Conservation (phyloP, 2,888 invertebrate species). For the Ischnura elegans region DNA sequence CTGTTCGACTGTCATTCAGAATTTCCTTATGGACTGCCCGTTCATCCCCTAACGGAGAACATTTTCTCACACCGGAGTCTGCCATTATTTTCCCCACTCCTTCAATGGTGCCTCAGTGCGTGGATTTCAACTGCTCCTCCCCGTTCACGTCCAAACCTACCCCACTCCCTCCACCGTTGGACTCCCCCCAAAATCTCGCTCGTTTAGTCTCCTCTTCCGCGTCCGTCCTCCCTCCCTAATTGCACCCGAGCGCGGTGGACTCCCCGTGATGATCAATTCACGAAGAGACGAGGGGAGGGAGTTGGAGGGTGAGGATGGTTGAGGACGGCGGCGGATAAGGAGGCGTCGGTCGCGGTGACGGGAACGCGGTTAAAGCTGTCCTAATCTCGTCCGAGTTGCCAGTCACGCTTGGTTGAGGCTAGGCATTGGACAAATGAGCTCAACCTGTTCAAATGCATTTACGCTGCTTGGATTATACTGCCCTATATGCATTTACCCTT, state of each 20-base stretch:
- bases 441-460: no score
- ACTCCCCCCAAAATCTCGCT: background rate
- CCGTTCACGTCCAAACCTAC: background rate
- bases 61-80: background rate
- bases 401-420: no score
- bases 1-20: no score
- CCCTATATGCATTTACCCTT: no score
- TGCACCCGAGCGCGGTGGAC: slow-evolving; percentile 30
- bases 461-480: no score
- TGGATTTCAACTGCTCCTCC: background rate
- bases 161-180: background rate
- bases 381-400: no score
- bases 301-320: background rate
- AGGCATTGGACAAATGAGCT: no score
- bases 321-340: no score
- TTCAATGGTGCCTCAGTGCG: background rate
- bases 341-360: background rate
- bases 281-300: slow-evolving; percentile 13
- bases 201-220: background rate
- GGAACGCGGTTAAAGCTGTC: background rate
- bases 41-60: no score
- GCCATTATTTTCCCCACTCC: background rate
- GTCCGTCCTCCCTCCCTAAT: background rate
- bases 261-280: slow-evolving; percentile 46
- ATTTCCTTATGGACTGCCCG: no score